Conservation (phyloP, 2,888 invertebrate species). For the Chalcosyrphus nemorum region DNA sequence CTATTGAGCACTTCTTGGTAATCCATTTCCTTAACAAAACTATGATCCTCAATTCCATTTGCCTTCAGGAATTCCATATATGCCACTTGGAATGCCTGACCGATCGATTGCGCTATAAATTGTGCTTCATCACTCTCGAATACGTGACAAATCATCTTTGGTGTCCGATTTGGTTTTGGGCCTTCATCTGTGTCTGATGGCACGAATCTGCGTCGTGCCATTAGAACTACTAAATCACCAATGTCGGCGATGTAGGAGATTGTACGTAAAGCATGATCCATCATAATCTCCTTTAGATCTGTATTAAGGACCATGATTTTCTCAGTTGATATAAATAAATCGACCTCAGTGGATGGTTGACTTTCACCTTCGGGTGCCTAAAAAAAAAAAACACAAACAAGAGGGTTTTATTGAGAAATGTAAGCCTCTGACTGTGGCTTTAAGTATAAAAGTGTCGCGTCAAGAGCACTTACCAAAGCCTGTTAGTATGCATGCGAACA, state of each 20-base stretch:
- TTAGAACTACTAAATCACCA: conserved; percentile 98
- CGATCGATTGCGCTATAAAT: conserved; percentile 99
- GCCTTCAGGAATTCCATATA: conserved; percentile 99
- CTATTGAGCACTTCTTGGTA: conserved; percentile 99
- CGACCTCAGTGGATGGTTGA: conserved; percentile 99
- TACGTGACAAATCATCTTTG: conserved; percentile 99
- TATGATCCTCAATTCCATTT: conserved; percentile 99
- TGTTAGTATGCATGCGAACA: conserved; percentile 72
- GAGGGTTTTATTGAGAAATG: neutral
- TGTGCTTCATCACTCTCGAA: conserved; percentile 99
- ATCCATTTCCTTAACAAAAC: conserved; percentile 99
- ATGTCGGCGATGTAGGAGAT: conserved; percentile 99
- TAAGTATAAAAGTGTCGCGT: neutral
- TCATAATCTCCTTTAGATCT: conserved; percentile 99
- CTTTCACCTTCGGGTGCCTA: conserved; percentile 99
- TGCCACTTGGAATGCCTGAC: conserved; percentile 99
- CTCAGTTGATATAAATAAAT: conserved; percentile 99
- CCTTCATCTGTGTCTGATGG: conserved; percentile 91
- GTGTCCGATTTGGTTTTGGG: conserved; percentile 89
- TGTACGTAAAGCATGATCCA: conserved; percentile 99
- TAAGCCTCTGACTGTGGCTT: neutral
- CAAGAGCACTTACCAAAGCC: conserved; percentile 77
- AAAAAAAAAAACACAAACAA: conserved; percentile 44
- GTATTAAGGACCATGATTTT: conserved; percentile 99
- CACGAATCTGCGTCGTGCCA: conserved; percentile 97